These are phyloP conservation scores for Otolemur crassicaudatus DNA, from an alignment of 2,797 vertebrate species.

Conservation along the genomic window DNA sequence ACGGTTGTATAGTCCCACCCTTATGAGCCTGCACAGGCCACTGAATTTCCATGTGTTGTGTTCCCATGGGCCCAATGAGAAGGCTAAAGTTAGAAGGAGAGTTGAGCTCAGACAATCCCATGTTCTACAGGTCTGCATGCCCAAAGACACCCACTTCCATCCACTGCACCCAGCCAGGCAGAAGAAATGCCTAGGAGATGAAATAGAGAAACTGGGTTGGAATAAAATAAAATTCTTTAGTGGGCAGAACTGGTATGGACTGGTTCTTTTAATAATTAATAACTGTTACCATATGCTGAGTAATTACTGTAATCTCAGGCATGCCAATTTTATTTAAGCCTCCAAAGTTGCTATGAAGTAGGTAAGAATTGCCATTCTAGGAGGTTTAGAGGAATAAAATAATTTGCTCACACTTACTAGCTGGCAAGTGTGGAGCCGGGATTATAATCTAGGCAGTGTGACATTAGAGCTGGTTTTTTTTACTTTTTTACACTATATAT, in stretches of 20 bases:
- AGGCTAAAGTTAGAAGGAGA: not conserved
- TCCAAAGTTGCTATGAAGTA: not conserved
- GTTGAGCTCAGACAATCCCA: not conserved
- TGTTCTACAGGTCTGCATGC: not conserved
- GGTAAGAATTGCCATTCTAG: not conserved
- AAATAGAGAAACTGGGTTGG: slow-evolving; percentile 4
- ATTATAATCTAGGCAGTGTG: not conserved
- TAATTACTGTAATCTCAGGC: not conserved
- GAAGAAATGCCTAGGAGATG: not conserved
- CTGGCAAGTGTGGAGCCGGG: not conserved
- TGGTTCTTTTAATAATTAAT: slow-evolving; percentile 26
- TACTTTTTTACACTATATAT: not conserved
- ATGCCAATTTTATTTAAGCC: slow-evolving; percentile 16
- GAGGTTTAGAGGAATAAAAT: not conserved
- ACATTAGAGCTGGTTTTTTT: not conserved
- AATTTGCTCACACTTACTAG: not conserved
- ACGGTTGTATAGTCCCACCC: not conserved
- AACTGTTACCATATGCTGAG: not conserved
- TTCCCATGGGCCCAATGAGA: not conserved
- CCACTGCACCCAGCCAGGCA: not conserved
- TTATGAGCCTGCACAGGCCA: not conserved
- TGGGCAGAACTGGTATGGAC: slow-evolving; percentile 3
- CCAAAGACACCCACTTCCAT: not conserved
- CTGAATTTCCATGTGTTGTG: not conserved
- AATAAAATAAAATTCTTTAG: not conserved